phyloP scores from a whole-genome alignment of 2,113 vertebrate genomes.

The human (Homo sapiens) region GRCh38 chr7:25940501-25941000 shows the following conservation, averaged over 20 bases:
- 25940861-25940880: conserved; percentile 45
- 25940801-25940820: conserved; percentile 72
- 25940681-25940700: not conserved
- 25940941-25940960: not conserved
- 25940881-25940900: conserved; percentile 36
- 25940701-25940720: not conserved
- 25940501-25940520: not conserved
- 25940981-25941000: not conserved
- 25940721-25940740: too few species aligned
- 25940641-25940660: not conserved
- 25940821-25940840: not conserved
- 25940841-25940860: conserved; percentile 55
- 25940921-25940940: conserved; percentile 22
- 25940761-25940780: conserved; percentile 39
- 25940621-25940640: not conserved
- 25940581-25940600: not conserved
- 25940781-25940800: conserved; percentile 58
- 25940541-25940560: not conserved
- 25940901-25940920: conserved; percentile 7
- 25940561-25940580: not conserved
- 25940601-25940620: not conserved
- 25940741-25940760: conserved; percentile 25
- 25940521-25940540: not conserved
- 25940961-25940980: conserved; percentile 20
- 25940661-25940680: not conserved